Conservation (phyloP, 2,888 invertebrate genomes). For the Mesorhabditis sp. region DNA sequence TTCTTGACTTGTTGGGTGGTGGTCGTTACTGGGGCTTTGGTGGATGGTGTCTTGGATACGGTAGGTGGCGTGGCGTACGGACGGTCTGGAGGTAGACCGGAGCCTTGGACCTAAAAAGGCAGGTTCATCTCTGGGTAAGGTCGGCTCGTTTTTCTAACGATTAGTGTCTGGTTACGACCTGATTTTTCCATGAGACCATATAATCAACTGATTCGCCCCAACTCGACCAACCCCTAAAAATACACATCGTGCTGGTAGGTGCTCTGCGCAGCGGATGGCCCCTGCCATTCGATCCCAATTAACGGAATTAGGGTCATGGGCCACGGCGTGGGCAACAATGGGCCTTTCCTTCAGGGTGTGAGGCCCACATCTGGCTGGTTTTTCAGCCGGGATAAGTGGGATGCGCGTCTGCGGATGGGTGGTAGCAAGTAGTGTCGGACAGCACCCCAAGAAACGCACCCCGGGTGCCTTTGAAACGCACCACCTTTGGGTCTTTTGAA, state of each 20-base stretch:
- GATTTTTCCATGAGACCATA: no score
- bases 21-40: neutral
- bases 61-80: neutral
- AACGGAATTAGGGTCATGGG: neutral
- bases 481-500: no score
- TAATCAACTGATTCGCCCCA: neutral
- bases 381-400: no score
- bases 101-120: constrained; percentile 4
- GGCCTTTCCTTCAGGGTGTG: no score
- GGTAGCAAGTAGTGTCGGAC: no score
- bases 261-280: neutral
- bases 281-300: neutral
- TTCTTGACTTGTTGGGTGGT: constrained; percentile 1
- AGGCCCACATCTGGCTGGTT: no score
- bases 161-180: no score
- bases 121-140: neutral
- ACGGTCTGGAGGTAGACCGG: constrained; percentile 3
- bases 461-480: no score
- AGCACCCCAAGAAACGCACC: no score
- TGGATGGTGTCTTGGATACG: neutral
- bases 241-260: neutral
- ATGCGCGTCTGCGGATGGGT: no score
- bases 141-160: no score
- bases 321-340: neutral
- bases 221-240: neutral